Evolutionary conservation across 2,888 invertebrate genomes (phyloP), one percentile per base, ranked within the genome.

Genomic region (Bellardia pandia): DNA sequence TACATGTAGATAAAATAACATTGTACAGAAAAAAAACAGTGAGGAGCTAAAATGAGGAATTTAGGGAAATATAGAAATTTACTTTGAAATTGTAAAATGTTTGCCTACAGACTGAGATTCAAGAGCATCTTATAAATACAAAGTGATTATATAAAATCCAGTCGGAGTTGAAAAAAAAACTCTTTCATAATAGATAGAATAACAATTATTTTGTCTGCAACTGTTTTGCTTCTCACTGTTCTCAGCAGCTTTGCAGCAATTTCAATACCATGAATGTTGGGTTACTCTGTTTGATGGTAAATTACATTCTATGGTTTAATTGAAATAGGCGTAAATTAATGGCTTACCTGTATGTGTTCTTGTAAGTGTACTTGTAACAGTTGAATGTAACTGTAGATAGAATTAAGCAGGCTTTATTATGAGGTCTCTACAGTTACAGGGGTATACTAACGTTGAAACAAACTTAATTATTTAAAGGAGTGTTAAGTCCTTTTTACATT

Each of bases 301-400:
- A 74, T 81, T 81, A 74, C 80, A 81, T 74, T 81, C 80, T 66
- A 45, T 66, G 80, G 74, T 81, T 58, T 74, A 81, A 80, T 64
- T 80, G 62, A 80, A 80, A 74, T 23, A 81, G 80, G 80, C 80
- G 80, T 81, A 74, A 81, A 81, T 81, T 74, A 81, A 81, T 74
- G 74, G n/a, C 72, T 56, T 74, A 81, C 72, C 71, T 64, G 64
- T 56, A 14, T 42, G n/a, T 58, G 74, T 14, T 14, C 45, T 40
- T 68, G 53, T 58, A 6, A n/a, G 13, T 56, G 77, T 14, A 8
- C 13, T 42, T 62, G 23, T 58, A 30, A 9, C 7, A 30, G 13
- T 13, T 51, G 45, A 13, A 51, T n/a, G 51, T 51, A 51, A 14
- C n/a, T 51, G 51, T 45, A 13, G 13, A 11, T 45, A 51, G n/a